Conservation (phyloP, 2,888 invertebrate species). For the Blera fallax region DNA sequence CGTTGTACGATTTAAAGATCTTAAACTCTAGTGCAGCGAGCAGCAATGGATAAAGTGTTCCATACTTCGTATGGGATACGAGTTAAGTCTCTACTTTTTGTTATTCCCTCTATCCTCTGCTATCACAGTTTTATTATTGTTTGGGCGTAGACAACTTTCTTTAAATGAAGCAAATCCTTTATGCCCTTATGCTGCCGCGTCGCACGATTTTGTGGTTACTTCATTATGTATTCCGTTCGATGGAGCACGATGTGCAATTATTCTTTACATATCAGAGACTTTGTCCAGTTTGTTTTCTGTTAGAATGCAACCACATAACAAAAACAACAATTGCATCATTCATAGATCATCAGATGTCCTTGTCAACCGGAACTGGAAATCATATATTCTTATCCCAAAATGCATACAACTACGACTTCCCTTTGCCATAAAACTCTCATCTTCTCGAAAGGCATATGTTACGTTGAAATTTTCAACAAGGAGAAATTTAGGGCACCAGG, state of each 20-base stretch:
- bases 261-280: not conserved
- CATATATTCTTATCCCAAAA: constrained; percentile 19
- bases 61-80: not conserved
- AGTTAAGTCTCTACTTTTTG: not conserved
- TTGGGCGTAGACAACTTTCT: constrained; percentile 49
- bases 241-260: constrained; percentile 30
- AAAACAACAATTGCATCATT: constrained; percentile 6
- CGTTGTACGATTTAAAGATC: too few species aligned
- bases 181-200: not conserved
- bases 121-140: constrained; percentile 25
- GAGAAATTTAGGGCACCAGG: constrained; percentile 57
- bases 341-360: constrained; percentile 35
- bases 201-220: constrained; percentile 33
- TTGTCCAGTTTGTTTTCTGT: not conserved
- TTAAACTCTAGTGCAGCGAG: constrained; percentile 22
- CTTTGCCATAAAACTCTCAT: constrained; percentile 40
- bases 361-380: constrained; percentile 61
- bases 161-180: constrained; percentile 36
- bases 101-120: not conserved
- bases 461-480: constrained; percentile 38
- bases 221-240: not conserved
- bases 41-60: constrained; percentile 39
- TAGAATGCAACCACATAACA: constrained; percentile 14
- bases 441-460: constrained; percentile 50
- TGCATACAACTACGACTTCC: constrained; percentile 38